Base-by-base conservation (phyloP, 2,888 invertebrate species). In the Andrena fulva region DNA sequence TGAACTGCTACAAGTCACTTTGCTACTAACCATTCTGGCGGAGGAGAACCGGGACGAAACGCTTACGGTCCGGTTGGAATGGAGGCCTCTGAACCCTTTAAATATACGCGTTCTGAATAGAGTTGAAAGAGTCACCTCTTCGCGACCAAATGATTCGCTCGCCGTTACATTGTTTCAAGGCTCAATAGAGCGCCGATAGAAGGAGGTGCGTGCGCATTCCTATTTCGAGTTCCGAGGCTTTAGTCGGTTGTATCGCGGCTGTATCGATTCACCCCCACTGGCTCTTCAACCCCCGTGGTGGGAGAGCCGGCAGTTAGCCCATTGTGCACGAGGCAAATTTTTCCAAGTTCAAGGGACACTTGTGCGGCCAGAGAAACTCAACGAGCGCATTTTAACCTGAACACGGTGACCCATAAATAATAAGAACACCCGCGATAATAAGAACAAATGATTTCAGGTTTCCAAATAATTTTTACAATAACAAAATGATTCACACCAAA, bases 161-260 rank as follows among this genome's bases (percentile, higher is more conserved):
- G 77, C 87, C 50, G 85, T 85, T 88, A 90, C 87, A 88, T 89
- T 89, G 89, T 91, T 89, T 89, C 86, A 83, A 86, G 86, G 90
- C 89, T 89, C 88, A 87, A 89, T 88, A 87, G 84, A 87, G 85
- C 77, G 75, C 73, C 81, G 85, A 87, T 80, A 81, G 87, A 85
- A 86, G 86, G 87, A 85, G 84, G 77, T 90, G 91, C 91, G 90
- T 91, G 91, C 90, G 90, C 91, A 91, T 85, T 90, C 86, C 85
- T 89, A 90, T 91, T 92, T 93, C 91, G 91, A 92, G 92, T 93
- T 93, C 93, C 92, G 91, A 92, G 92, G 92, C 92, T 92, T 93
- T 89, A 90, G 87, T 89, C 87, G 42, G 92, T 90, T 93, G 93
- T 93, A 93, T 93, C 93, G 93, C 80, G 88, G 91, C 93, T 93